phyloP scores from a whole-genome alignment of 2,888 invertebrate species.

The Hipparchia sbordonii region DNA sequence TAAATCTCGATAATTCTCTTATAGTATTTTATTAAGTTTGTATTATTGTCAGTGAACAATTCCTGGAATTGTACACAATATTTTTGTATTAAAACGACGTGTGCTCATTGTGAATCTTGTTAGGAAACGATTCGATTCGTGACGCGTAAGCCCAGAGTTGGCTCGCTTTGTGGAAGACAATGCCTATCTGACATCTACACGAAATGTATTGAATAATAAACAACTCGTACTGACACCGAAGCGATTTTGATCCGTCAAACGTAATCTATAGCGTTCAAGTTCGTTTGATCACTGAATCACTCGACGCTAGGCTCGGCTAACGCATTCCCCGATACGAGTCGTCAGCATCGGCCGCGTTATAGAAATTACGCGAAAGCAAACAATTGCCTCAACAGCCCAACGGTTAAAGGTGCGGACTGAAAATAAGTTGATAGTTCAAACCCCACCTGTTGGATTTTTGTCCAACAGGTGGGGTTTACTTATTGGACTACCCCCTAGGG shows the following conservation, averaged over 20 bases:
- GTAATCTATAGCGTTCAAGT: constrained; percentile 38
- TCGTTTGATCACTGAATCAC: not conserved
- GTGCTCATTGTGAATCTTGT: constrained; percentile 72
- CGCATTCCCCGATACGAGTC: not conserved
- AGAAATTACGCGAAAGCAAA: too few relatives aligned
- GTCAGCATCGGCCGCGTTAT: not conserved
- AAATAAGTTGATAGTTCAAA: too few relatives aligned
- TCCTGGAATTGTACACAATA: constrained; percentile 23
- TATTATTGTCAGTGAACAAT: constrained; percentile 3
- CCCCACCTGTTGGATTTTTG: too few relatives aligned
- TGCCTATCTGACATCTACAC: constrained; percentile 58
- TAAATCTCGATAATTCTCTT: too few relatives aligned
- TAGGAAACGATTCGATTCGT: constrained; percentile 65
- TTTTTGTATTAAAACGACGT: constrained; percentile 29
- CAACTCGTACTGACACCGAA: constrained; percentile 26
- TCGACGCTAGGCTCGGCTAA: too few relatives aligned
- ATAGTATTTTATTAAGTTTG: not conserved
- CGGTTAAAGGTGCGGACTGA: too few relatives aligned
- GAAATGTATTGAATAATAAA: constrained; percentile 68
- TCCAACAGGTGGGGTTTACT: too few relatives aligned
- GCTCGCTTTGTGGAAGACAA: constrained; percentile 52
- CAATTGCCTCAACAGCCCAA: too few relatives aligned
- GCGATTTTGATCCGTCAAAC: constrained; percentile 17
- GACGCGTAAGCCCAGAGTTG: constrained; percentile 43
- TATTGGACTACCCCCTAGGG: too few relatives aligned